A percentile compares a stretch with the other conserved stretches of the same genome.
Evolutionary conservation across 2,888 invertebrate species (phyloP).

Genomic region (Nemotelus pantherinus): DNA sequence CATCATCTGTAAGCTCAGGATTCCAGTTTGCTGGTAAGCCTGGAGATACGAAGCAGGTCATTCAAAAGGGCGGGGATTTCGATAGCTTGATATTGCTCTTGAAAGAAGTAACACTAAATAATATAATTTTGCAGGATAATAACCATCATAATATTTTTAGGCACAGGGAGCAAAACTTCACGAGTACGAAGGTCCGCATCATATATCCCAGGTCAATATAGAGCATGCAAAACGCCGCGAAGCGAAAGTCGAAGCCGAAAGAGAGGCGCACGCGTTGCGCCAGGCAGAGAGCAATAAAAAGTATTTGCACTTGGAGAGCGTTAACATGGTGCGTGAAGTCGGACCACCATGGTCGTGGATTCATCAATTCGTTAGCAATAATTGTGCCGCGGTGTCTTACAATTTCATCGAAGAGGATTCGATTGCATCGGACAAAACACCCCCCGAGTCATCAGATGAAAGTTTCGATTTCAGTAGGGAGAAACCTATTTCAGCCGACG

Average conservation of each 20-base stretch:
- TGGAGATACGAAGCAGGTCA: conserved; percentile 45
- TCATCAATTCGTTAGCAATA: conserved; percentile 53
- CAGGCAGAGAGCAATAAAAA: conserved; percentile 40
- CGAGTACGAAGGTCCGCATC: conserved; percentile 50
- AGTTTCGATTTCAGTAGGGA: conserved; percentile 51
- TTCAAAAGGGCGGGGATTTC: conserved; percentile 52
- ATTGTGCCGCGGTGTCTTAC: conserved; percentile 51
- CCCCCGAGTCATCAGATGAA: conserved; percentile 47
- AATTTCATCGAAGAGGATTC: conserved; percentile 55
- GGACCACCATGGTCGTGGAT: conserved; percentile 57
- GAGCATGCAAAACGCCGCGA: conserved; percentile 50
- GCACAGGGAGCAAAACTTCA: conserved; percentile 35
- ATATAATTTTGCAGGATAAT: neutral
- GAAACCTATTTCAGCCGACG: conserved; percentile 29
- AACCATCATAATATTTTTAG: neutral
- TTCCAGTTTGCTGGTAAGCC: conserved; percentile 47
- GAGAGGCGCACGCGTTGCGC: conserved; percentile 42
- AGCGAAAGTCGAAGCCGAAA: conserved; percentile 34
- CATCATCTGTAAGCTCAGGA: conserved; percentile 35
- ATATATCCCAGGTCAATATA: conserved; percentile 47
- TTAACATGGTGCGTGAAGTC: conserved; percentile 52
- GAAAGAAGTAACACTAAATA: conserved; percentile 49
- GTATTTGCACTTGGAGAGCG: conserved; percentile 47
- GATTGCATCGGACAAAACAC: conserved; percentile 50
- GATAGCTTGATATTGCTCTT: conserved; percentile 53